Conservation (phyloP, 2,888 invertebrate species). For the Eristalinus sepulchralis region DNA sequence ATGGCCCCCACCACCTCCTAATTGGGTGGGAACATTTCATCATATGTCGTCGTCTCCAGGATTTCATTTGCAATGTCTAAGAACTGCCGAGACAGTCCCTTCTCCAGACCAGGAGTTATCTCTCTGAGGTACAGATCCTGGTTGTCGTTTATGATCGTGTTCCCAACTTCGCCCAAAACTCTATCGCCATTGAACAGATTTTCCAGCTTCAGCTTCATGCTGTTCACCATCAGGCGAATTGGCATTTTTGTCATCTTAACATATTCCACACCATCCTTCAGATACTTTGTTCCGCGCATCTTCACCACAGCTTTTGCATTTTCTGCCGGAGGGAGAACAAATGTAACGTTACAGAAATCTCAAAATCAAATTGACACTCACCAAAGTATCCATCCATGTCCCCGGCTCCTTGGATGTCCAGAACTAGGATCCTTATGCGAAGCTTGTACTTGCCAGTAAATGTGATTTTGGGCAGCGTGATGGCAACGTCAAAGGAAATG, state of each 20-base stretch:
- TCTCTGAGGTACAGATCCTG: conserved; percentile 79
- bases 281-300: conserved; percentile 78
- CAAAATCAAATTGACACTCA: conserved; percentile 64
- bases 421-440: conserved; percentile 77
- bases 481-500: conserved; percentile 78
- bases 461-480: conserved; percentile 78
- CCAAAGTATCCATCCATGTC: conserved; percentile 78
- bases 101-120: conserved; percentile 80
- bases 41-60: conserved; percentile 78
- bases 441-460: conserved; percentile 79
- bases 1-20: conserved; percentile 13
- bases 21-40: conserved; percentile 80
- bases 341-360: background rate
- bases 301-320: conserved; percentile 79
- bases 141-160: conserved; percentile 79
- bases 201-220: conserved; percentile 78
- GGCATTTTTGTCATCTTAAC: conserved; percentile 79
- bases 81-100: conserved; percentile 79
- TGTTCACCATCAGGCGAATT: conserved; percentile 77
- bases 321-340: conserved; percentile 72
- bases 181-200: conserved; percentile 80
- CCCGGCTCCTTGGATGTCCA: conserved; percentile 79
- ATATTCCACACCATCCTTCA: conserved; percentile 77
- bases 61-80: conserved; percentile 79
- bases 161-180: conserved; percentile 79